Evolutionary conservation across 2,113 vertebrate genomes (phyloP).

Genomic region (Ceyx melanurus): DNA sequence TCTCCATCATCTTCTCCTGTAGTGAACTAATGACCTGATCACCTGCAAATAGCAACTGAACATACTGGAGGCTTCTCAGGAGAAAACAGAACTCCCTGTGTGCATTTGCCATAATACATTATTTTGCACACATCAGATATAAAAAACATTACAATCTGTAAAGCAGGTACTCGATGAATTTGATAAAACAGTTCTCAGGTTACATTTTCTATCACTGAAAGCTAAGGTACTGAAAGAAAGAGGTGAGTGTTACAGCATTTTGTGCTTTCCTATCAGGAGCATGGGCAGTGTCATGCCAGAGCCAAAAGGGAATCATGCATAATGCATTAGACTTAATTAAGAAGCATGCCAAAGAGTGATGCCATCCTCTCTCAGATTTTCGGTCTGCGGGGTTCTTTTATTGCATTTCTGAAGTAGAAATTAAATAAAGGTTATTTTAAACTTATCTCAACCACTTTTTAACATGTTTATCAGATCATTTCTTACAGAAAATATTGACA

Average conservation of each 20-base stretch:
- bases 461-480: neutral
- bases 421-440: neutral
- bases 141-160: neutral
- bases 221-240: neutral
- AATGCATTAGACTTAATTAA: slow-evolving; percentile 35
- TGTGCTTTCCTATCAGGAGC: neutral
- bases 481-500: neutral
- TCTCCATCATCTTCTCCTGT: neutral
- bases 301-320: slow-evolving; percentile 35
- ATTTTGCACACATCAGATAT: neutral
- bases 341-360: slow-evolving; percentile 17
- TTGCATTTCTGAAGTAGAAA: neutral
- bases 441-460: neutral
- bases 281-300: neutral
- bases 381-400: neutral
- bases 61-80: neutral
- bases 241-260: neutral
- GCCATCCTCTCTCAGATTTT: slow-evolving; percentile 23
- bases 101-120: neutral
- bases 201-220: neutral
- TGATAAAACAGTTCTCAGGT: neutral
- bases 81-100: neutral
- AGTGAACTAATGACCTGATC: neutral
- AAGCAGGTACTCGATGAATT: neutral
- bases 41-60: neutral